Evolutionary conservation across 2,888 invertebrate genomes (phyloP).

Genomic region (Fabriciana adippe): DNA sequence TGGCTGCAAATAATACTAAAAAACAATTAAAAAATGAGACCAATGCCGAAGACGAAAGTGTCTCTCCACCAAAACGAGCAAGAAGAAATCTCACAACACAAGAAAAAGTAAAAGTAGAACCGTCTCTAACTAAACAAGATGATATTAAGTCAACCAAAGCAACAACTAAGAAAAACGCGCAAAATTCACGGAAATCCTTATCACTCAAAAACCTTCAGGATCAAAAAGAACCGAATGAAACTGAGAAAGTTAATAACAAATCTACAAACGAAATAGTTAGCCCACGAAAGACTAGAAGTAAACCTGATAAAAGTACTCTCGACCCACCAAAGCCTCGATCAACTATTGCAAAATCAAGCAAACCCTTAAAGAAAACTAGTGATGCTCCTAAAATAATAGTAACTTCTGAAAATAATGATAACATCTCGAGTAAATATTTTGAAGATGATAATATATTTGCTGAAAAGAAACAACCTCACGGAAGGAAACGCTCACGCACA

Average conservation of each 20-base stretch:
- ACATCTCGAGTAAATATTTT: slow-evolving; percentile 63
- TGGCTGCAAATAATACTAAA: slow-evolving; percentile 47
- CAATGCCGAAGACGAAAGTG: slow-evolving; percentile 46
- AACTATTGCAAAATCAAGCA: slow-evolving; percentile 14
- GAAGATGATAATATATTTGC: slow-evolving; percentile 36
- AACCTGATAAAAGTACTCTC: slow-evolving; percentile 29
- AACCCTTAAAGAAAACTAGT: slow-evolving; percentile 34
- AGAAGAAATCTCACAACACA: slow-evolving; percentile 44
- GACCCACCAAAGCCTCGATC: slow-evolving; percentile 15
- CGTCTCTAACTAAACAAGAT: slow-evolving; percentile 3
- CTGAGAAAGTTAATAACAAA: background rate
- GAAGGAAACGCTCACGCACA: slow-evolving; percentile 47
- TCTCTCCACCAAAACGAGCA: slow-evolving; percentile 65
- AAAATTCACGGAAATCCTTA: slow-evolving; percentile 29
- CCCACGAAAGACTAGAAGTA: slow-evolving; percentile 21
- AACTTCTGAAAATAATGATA: slow-evolving; percentile 49
- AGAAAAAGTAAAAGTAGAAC: slow-evolving; percentile 10
- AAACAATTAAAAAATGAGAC: slow-evolving; percentile 42
- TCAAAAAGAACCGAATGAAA: slow-evolving; percentile 19
- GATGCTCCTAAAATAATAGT: slow-evolving; percentile 53
- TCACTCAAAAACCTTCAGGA: slow-evolving; percentile 11
- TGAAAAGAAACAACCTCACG: slow-evolving; percentile 34
- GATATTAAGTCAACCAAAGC: slow-evolving; percentile 4
- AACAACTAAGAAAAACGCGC: slow-evolving; percentile 13
- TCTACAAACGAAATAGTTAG: slow-evolving; percentile 8